Percentiles rank a stretch among this genome's conserved stretches.
Conservation (phyloP, 1,140 invertebrate genomes). For the Rhagoletis zephyria region DNA sequence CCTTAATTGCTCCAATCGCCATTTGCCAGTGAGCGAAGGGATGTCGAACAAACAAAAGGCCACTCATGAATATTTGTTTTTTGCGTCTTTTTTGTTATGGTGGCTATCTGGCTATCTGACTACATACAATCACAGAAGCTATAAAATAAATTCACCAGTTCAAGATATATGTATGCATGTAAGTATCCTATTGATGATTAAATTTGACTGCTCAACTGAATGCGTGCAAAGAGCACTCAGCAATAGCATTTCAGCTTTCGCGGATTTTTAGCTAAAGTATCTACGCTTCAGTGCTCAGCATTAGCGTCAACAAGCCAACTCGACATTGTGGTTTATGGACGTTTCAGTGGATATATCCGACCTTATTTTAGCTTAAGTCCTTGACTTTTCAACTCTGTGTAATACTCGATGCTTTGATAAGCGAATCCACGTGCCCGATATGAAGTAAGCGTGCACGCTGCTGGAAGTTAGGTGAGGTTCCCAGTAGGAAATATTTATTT, state of each 20-base stretch:
- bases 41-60: too few species aligned
- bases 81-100: too few species aligned
- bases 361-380: neutral
- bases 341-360: neutral
- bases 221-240: neutral
- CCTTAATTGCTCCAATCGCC: constrained; percentile 21
- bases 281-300: neutral
- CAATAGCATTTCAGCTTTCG: neutral
- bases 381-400: neutral
- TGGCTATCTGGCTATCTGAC: too few species aligned
- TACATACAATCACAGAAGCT: too few species aligned
- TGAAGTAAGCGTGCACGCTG: neutral
- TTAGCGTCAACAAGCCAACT: constrained; percentile 5
- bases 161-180: neutral
- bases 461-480: neutral
- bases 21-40: neutral
- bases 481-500: neutral
- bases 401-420: neutral
- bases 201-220: neutral
- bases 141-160: neutral
- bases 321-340: neutral
- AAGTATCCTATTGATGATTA: neutral
- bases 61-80: too few species aligned
- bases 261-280: neutral
- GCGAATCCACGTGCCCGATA: neutral